Evolutionary conservation across 2,797 vertebrate genomes (phyloP).

Genomic region (Parotocinclus haroldoi): DNA sequence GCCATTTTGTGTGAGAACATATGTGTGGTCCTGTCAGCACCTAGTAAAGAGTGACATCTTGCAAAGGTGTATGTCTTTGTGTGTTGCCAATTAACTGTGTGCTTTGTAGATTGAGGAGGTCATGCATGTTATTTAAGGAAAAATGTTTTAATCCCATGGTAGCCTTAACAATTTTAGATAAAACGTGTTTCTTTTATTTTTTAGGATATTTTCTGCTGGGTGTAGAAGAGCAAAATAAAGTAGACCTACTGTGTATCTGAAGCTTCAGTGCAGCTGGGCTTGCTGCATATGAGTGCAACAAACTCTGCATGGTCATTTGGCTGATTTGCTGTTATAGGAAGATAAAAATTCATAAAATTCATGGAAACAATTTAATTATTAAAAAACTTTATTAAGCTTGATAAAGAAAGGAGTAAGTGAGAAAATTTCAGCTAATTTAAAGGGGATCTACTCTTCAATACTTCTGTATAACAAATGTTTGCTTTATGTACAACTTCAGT

Average conservation of each 20-base stretch:
- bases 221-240: constrained; percentile 10
- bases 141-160: no score
- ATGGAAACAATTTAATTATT: constrained; percentile 66
- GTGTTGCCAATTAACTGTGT: constrained; percentile 44
- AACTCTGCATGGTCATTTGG: constrained; percentile 14
- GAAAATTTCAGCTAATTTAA: neutral
- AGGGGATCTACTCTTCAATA: no score
- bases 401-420: constrained; percentile 14
- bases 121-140: no score
- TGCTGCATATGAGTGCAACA: constrained; percentile 2
- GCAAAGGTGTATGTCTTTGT: constrained; percentile 65
- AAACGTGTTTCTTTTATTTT: neutral
- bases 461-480: no score
- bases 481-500: no score
- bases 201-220: constrained; percentile 13
- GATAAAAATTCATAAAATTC: constrained; percentile 60
- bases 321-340: constrained; percentile 35
- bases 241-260: constrained; percentile 6
- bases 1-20: constrained; percentile 69
- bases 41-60: constrained; percentile 61
- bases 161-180: neutral
- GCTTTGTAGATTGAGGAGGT: constrained; percentile 1
- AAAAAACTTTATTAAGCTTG: constrained; percentile 55
- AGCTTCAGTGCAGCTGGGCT: neutral
- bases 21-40: constrained; percentile 78